Evolutionary conservation across 2,888 invertebrate species (phyloP).

Genomic region (Chaitophorus viminalis): DNA sequence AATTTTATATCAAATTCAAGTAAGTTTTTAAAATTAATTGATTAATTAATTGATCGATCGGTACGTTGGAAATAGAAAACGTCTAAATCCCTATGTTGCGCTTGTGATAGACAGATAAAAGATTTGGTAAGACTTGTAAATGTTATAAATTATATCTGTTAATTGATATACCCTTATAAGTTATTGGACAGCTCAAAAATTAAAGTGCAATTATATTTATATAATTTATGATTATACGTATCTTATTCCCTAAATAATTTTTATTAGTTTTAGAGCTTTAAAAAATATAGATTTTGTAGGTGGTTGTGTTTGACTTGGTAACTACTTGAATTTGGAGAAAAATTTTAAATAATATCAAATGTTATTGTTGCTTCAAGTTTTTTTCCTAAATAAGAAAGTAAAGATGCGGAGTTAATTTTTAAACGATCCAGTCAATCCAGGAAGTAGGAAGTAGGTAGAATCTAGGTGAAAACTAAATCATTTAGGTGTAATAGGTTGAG

Average conservation of each 20-base stretch:
- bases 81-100: too few species aligned
- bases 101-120: background rate
- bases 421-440: background rate
- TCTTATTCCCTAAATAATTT: too few species aligned
- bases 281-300: background rate
- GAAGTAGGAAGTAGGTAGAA: constrained; percentile 12
- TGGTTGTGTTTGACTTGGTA: background rate
- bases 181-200: too few species aligned
- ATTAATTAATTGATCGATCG: too few species aligned
- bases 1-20: too few species aligned
- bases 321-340: background rate
- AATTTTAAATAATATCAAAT: background rate
- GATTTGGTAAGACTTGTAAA: background rate
- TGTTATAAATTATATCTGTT: background rate
- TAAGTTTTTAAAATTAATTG: too few species aligned
- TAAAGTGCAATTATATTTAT: too few species aligned
- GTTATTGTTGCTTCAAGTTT: background rate
- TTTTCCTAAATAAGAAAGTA: constrained; percentile 13
- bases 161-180: too few species aligned
- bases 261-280: too few species aligned
- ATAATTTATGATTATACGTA: too few species aligned
- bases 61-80: too few species aligned
- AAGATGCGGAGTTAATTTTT: background rate
- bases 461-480: constrained; percentile 8
- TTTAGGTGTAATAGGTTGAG: constrained; percentile 16